Evolutionary conservation across 1,140 invertebrate species (phyloP).

Genomic region (Drosophila oshimai): DNA sequence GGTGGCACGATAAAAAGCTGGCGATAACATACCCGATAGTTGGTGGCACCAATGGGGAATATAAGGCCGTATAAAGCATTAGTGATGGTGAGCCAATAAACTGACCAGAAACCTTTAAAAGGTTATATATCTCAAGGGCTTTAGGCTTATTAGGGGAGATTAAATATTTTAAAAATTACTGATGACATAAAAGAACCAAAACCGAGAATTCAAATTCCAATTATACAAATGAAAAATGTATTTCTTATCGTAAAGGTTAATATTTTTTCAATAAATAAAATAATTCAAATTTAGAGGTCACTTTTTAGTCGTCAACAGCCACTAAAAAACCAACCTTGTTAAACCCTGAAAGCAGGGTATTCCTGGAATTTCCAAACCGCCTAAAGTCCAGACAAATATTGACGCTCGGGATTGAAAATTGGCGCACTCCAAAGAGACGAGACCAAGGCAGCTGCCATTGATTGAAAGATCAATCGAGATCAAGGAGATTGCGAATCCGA

Average conservation of each 20-base stretch:
- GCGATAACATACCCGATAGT: conserved; percentile 43
- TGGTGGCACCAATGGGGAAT: neutral
- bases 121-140: too few relatives aligned
- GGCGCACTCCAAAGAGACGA: conserved; percentile 44
- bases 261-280: neutral
- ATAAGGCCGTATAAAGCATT: neutral
- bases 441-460: conserved; percentile 42
- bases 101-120: too few relatives aligned
- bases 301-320: neutral
- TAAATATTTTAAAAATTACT: too few relatives aligned
- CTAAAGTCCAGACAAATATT: conserved; percentile 42
- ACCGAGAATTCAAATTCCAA: too few relatives aligned
- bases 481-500: conserved; percentile 19
- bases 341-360: conserved; percentile 23
- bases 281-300: neutral
- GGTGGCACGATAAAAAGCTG: conserved; percentile 63
- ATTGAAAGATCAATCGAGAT: conserved; percentile 72
- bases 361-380: conserved; percentile 50
- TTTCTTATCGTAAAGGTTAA: too few relatives aligned
- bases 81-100: too few relatives aligned
- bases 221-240: too few relatives aligned
- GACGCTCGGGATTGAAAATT: conserved; percentile 49
- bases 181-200: too few relatives aligned
- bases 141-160: too few relatives aligned
- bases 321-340: neutral